Evolutionary conservation across 2,888 invertebrate species (phyloP).

Genomic region (Eristalis intricaria): DNA sequence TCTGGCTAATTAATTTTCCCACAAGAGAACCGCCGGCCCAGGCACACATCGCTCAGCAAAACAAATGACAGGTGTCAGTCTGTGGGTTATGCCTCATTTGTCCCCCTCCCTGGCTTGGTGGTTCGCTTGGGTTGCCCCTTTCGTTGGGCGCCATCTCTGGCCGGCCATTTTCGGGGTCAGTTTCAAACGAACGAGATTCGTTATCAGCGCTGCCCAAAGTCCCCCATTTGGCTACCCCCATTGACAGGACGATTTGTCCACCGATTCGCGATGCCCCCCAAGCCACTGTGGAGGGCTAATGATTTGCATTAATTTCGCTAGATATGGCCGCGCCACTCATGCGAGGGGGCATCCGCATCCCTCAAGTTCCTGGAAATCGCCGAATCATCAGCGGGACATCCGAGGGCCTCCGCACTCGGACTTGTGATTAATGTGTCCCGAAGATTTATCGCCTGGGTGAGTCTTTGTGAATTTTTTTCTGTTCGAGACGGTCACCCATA

Average conservation of each 20-base stretch:
- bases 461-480: constrained; percentile 5
- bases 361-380: constrained; percentile 47
- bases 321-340: constrained; percentile 38
- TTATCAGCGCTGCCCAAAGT: constrained; percentile 27
- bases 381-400: constrained; percentile 9
- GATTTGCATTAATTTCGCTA: constrained; percentile 70
- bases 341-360: constrained; percentile 14
- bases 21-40: constrained; percentile 46
- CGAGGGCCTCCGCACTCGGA: neutral
- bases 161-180: constrained; percentile 15
- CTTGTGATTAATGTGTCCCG: constrained; percentile 52
- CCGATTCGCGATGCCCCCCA: constrained; percentile 3
- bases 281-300: neutral
- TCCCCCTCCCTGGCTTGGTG: neutral
- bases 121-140: neutral
- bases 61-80: constrained; percentile 72
- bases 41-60: constrained; percentile 54
- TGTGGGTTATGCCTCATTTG: constrained; percentile 67
- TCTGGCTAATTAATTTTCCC: constrained; percentile 68
- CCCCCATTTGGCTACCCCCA: constrained; percentile 40
- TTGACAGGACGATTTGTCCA: constrained; percentile 59
- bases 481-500: constrained; percentile 49
- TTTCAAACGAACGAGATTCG: constrained; percentile 29
- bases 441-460: constrained; percentile 49
- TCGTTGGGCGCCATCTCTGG: constrained; percentile 56